Evolutionary conservation across 2,888 invertebrate genomes (phyloP), one percentile per base, ranked within the genome.

Genomic region (Lydus trimaculatus): DNA sequence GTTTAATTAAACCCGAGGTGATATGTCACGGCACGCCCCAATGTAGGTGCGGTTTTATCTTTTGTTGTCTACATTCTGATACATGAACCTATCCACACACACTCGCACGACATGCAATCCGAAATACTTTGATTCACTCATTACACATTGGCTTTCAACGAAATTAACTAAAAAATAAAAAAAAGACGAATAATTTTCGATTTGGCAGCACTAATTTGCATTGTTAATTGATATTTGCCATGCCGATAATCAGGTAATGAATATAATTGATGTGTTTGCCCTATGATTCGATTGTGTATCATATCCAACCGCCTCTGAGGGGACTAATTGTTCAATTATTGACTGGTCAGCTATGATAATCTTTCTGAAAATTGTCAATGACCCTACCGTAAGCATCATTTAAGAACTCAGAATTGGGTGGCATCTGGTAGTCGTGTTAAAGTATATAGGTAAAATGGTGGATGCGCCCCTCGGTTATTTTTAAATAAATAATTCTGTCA

Each of bases 1-100:
- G 67, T 75, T 73, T 75, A 75, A 75, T 75, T 75, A 75, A 75
- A 73, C 60, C 68, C 17, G 59, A 66, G 72, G 71, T 70, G 72
- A 73, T 73, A 73, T 75, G 73, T 73, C 75, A 72, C 61, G 73
- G 63, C 75, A 64, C 75, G 33, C 73, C 73, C 71, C 69, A 67
- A 72, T 63, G 65, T 72, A 67, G 73, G 73, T 72, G 75, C 56
- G 73, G 71, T 67, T 70, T 73, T 71, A 74, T 72, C 70, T 71
- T 62, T 59, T 61, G 25, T 28, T 52, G 65, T 61, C 67, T 66
- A 64, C 67, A 64, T 67, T 71, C 67, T 69, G 67, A 71, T 72
- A 66, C 58, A 65, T 65, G 61, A 48, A 15, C 28, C 28, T 28
- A 28, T 3, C 28, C 36, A 48, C n/a, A 7, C 15, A n/a, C n/a